Conservation (phyloP, 2,113 vertebrate genomes). For the Chinchilla lanigera region DNA sequence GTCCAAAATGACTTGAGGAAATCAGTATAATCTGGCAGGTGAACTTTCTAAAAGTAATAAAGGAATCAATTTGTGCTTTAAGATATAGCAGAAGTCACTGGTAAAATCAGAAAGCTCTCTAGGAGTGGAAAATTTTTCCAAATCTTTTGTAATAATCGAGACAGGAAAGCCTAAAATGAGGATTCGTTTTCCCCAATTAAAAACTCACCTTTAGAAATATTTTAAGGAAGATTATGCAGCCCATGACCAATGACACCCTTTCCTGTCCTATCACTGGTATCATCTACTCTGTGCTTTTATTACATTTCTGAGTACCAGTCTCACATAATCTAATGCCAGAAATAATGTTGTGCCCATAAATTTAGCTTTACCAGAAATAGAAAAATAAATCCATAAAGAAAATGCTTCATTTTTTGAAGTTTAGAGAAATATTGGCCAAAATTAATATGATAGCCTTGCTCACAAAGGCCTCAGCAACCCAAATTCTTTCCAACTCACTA, state of each 20-base stretch:
- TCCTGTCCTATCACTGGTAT: not conserved
- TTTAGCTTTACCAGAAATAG: not conserved
- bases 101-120: constrained; percentile 65
- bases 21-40: constrained; percentile 70
- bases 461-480: not conserved
- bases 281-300: constrained; percentile 32
- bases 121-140: constrained; percentile 54
- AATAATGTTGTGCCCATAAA: not conserved
- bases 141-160: constrained; percentile 53
- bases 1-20: constrained; percentile 72
- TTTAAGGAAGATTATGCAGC: not conserved
- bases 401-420: constrained; percentile 8
- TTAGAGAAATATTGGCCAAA: not conserved
- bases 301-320: not conserved
- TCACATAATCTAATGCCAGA: constrained; percentile 43
- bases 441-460: not conserved
- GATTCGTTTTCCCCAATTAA: constrained; percentile 21
- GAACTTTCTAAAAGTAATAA: constrained; percentile 76
- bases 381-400: not conserved
- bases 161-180: not conserved
- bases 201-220: constrained; percentile 43
- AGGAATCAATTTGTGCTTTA: constrained; percentile 75
- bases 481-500: constrained; percentile 19
- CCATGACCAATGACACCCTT: not conserved
- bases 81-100: constrained; percentile 61